Evolutionary conservation across 1,140 invertebrate genomes (phyloP).

Genomic region (Conopomorpha cramerella): DNA sequence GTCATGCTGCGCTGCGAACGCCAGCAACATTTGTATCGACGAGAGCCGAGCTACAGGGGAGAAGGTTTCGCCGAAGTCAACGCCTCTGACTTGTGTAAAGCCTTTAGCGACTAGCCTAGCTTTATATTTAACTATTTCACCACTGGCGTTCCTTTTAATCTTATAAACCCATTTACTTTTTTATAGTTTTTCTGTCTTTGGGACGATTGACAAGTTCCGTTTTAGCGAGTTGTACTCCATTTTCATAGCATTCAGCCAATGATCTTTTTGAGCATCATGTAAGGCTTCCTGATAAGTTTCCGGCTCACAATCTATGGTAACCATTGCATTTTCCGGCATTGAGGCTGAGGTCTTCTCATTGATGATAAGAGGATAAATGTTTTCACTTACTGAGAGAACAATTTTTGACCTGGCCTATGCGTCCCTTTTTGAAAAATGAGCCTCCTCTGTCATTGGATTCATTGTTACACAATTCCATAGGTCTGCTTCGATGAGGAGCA

Average conservation of each 20-base stretch:
- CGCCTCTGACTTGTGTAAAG: constrained; percentile 16
- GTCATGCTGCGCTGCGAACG: not conserved
- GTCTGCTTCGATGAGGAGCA: not conserved
- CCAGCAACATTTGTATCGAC: not conserved
- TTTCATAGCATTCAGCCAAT: constrained; percentile 21
- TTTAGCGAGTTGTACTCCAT: constrained; percentile 15
- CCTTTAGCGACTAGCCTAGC: constrained; percentile 38
- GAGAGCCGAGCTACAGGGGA: not conserved
- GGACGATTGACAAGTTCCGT: constrained; percentile 16
- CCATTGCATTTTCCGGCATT: not conserved
- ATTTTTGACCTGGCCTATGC: not conserved
- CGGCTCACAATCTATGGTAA: not conserved
- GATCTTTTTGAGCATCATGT: constrained; percentile 3
- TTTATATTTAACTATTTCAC: constrained; percentile 18
- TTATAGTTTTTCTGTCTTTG: constrained; percentile 11
- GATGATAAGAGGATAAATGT: not conserved
- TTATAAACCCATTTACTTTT: constrained; percentile 25
- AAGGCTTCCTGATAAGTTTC: constrained; percentile 1
- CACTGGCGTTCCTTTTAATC: constrained; percentile 11
- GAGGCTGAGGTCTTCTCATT: not conserved
- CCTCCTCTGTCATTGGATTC: not conserved
- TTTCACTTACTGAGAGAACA: not conserved
- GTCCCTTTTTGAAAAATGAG: not conserved
- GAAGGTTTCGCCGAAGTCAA: constrained; percentile 21
- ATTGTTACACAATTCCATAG: not conserved